These are phyloP conservation scores for Creontiades dilutus DNA, from an alignment of 2,888 invertebrate species.

Conservation along the genomic window DNA sequence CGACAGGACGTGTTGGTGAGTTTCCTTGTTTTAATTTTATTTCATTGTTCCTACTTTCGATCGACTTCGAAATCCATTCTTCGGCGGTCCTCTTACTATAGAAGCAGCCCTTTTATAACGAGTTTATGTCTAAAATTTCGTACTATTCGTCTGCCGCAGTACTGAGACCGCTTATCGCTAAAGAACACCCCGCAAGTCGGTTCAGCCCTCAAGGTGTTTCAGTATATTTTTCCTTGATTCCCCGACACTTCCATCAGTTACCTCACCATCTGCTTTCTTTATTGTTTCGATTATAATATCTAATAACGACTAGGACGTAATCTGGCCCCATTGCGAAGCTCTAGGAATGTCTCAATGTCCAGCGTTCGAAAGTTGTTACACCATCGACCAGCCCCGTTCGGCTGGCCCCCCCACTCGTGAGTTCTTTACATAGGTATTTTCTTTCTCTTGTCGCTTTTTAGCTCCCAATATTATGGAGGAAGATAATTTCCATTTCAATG, in stretches of 20 bases:
- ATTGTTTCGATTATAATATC: neutral
- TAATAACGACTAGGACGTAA: neutral
- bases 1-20: constrained; percentile 94
- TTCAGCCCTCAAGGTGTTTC: neutral
- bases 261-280: no score
- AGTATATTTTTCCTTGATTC: no score
- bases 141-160: neutral
- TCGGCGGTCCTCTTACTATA: neutral
- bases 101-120: neutral
- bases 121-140: neutral
- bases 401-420: constrained; percentile 14
- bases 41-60: constrained; percentile 10
- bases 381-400: constrained; percentile 52
- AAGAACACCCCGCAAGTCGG: neutral
- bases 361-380: constrained; percentile 44
- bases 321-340: constrained; percentile 30
- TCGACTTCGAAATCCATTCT: neutral
- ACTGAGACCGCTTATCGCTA: neutral
- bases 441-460: neutral
- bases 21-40: constrained; percentile 75
- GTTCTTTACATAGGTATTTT: constrained; percentile 18
- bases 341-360: constrained; percentile 60
- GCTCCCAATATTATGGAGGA: neutral
- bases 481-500: neutral
- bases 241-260: no score